These are phyloP conservation scores for Holothuria leucospilota DNA, from an alignment of 53 echinoderm and acorn worm species.

Conservation along the genomic window DNA sequence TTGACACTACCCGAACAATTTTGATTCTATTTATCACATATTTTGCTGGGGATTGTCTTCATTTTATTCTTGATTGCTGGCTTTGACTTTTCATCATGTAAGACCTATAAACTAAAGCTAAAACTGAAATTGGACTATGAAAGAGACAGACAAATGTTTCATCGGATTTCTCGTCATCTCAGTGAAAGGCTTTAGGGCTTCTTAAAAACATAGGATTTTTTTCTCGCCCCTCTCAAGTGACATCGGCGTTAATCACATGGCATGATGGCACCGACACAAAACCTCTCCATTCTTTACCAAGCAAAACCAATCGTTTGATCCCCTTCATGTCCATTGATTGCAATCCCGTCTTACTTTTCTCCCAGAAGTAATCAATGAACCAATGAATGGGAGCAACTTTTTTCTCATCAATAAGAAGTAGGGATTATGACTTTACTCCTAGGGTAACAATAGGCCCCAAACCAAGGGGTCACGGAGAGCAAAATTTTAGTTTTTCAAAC, in stretches of 20 bases:
- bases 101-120: no score
- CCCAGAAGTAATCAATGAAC: conserved; percentile 22
- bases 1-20: no score
- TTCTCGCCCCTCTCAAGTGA: not conserved
- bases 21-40: no score
- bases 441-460: conserved; percentile 27
- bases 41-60: no score
- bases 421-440: conserved; percentile 22
- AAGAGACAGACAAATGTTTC: no score
- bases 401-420: conserved; percentile 37
- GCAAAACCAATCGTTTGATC: conserved; percentile 38
- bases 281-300: conserved; percentile 5
- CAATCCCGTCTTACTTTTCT: conserved; percentile 5
- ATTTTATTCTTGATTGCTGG: no score
- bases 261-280: conserved; percentile 17
- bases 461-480: conserved; percentile 5
- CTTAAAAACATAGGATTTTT: conserved; percentile 20
- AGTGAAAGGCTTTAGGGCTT: no score
- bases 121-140: no score
- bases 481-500: not conserved
- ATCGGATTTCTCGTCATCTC: no score
- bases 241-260: conserved; percentile 12
- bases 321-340: conserved; percentile 22
- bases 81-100: no score
- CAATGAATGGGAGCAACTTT: not conserved